Percentiles rank a stretch among this genome's conserved stretches.
These are phyloP conservation scores for Tretioscincus oriximinensis DNA, from an alignment of 2,113 vertebrate species.

Conservation along the genomic window DNA sequence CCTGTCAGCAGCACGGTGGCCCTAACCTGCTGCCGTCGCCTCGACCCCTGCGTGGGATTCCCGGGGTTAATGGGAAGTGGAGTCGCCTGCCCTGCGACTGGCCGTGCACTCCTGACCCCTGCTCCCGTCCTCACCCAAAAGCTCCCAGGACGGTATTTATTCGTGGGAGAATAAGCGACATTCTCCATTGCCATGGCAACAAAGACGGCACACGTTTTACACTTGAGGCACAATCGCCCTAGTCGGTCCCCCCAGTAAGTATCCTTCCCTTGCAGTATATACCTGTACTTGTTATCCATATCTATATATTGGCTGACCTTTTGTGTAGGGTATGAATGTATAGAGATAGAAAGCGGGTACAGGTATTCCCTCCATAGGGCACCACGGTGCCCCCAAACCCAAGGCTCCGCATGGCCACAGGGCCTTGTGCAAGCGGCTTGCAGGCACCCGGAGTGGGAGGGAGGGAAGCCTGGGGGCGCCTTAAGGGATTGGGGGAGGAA, in stretches of 20 bases:
- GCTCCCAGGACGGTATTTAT: conserved; percentile 67
- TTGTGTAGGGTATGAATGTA: too few species aligned
- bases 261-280: conserved; percentile 23
- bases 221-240: conserved; percentile 56
- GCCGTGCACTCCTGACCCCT: neutral
- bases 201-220: conserved; percentile 67
- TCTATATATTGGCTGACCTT: too few species aligned
- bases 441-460: too few species aligned
- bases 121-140: conserved; percentile 53
- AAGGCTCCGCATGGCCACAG: too few species aligned
- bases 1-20: neutral
- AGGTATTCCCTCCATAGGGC: too few species aligned
- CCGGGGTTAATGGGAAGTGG: neutral
- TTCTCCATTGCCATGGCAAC: conserved; percentile 78
- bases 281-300: neutral
- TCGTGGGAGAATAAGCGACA: conserved; percentile 73
- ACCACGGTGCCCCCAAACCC: too few species aligned
- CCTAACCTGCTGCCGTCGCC: too few species aligned
- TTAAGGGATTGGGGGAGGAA: too few species aligned
- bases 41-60: neutral
- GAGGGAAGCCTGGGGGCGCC: too few species aligned
- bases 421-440: too few species aligned
- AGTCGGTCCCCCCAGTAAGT: conserved; percentile 38
- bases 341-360: too few species aligned
- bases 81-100: neutral